Conservation (phyloP, 2,888 invertebrate species). For the Mythimna albipuncta region DNA sequence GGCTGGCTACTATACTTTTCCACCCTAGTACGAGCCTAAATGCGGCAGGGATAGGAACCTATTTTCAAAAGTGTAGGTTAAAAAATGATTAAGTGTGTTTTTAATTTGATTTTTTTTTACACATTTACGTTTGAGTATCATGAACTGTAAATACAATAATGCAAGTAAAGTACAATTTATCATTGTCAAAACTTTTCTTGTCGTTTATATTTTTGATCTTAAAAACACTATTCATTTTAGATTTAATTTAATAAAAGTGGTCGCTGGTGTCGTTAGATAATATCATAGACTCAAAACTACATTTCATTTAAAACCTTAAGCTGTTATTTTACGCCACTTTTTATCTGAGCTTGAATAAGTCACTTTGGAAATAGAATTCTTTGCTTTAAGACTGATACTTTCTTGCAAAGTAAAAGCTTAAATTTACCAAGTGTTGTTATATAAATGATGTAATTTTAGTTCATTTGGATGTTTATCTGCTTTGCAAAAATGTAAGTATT, state of each 20-base stretch:
- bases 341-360: constrained; percentile 2
- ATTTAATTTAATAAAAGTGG: constrained; percentile 16
- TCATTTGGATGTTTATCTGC: constrained; percentile 22
- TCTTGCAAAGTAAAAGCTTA: not conserved
- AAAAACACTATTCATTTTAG: constrained; percentile 2
- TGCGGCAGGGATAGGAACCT: too few relatives aligned
- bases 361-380: not conserved
- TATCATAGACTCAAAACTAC: constrained; percentile 5
- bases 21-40: too few relatives aligned
- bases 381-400: not conserved
- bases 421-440: constrained; percentile 27
- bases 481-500: constrained; percentile 16
- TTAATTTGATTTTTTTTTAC: too few relatives aligned
- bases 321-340: constrained; percentile 11
- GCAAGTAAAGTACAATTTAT: not conserved
- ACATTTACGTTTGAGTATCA: too few relatives aligned
- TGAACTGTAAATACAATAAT: not conserved
- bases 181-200: constrained; percentile 14
- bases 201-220: not conserved
- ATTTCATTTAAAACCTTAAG: constrained; percentile 13
- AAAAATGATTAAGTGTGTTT: too few relatives aligned
- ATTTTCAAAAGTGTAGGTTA: too few relatives aligned
- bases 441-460: constrained; percentile 55
- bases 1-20: too few relatives aligned
- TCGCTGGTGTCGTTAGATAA: not conserved